phyloP scores from a whole-genome alignment of 2,113 vertebrate genomes.

The Thermophis baileyi region DNA sequence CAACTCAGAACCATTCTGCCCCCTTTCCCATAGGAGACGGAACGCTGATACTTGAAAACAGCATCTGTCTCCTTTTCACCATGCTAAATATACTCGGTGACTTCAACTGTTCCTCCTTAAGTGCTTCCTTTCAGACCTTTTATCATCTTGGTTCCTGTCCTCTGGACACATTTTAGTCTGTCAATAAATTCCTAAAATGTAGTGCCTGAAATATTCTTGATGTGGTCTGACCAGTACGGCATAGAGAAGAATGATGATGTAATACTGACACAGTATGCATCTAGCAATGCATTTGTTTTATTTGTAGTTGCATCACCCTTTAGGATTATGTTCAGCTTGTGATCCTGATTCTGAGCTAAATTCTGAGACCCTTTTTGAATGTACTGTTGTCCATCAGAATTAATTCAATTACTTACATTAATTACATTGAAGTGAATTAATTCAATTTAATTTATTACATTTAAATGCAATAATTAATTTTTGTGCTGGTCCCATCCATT shows the following conservation, averaged over 20 bases:
- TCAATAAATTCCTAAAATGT: neutral
- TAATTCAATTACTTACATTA: neutral
- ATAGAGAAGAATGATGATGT: neutral
- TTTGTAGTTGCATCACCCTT: neutral
- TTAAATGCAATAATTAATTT: neutral
- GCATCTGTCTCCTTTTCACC: neutral
- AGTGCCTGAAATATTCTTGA: neutral
- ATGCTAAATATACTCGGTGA: neutral
- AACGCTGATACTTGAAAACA: neutral
- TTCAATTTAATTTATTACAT: neutral
- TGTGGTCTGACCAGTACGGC: neutral
- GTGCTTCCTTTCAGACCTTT: neutral
- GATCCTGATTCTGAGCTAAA: neutral
- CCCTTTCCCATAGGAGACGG: neutral
- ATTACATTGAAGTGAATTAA: neutral
- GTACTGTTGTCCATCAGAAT: neutral
- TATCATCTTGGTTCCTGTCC: neutral
- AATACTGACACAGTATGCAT: neutral
- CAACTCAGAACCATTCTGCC: neutral
- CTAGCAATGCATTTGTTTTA: neutral
- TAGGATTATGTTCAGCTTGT: neutral
- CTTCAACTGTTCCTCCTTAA: neutral
- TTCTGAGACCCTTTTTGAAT: neutral
- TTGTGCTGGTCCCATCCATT: neutral
- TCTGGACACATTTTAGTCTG: neutral